Conservation (phyloP, 2,113 vertebrate species). For the Eurypyga helias region DNA sequence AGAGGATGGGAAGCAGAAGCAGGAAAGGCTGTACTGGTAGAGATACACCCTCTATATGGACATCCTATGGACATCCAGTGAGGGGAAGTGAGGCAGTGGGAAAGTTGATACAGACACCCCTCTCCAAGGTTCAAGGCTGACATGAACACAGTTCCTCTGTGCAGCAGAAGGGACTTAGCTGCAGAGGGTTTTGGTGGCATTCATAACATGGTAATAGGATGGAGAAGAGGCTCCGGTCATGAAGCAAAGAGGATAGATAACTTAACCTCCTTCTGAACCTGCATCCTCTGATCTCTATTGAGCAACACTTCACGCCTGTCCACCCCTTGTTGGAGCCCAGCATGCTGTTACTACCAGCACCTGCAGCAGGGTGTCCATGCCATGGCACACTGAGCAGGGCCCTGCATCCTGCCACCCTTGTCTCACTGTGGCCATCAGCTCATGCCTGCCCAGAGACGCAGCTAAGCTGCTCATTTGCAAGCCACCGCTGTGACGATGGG, state of each 20-base stretch:
- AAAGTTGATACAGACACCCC: background rate
- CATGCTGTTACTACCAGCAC: fast-evolving
- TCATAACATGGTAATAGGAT: background rate
- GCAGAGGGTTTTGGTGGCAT: background rate
- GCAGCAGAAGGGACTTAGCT: background rate
- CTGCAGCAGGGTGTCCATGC: fast-evolving
- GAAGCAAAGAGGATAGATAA: fast-evolving
- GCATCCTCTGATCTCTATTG: background rate
- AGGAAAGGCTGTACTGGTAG: background rate
- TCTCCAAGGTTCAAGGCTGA: background rate
- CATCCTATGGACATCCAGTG: background rate
- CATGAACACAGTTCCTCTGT: background rate
- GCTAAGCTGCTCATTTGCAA: background rate
- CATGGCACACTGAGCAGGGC: background rate
- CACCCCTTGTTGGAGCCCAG: background rate
- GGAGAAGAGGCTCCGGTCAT: background rate
- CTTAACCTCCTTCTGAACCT: background rate
- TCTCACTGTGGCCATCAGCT: background rate
- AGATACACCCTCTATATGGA: background rate
- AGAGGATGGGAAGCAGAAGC: background rate
- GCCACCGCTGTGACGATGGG: background rate
- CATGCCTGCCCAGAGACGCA: fast-evolving
- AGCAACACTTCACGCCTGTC: background rate
- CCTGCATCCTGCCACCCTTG: background rate
- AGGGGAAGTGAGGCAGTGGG: background rate